phyloP scores from a whole-genome alignment of 37 sponge, comb jelly and placozoan species.

The Geodia barretti region DNA sequence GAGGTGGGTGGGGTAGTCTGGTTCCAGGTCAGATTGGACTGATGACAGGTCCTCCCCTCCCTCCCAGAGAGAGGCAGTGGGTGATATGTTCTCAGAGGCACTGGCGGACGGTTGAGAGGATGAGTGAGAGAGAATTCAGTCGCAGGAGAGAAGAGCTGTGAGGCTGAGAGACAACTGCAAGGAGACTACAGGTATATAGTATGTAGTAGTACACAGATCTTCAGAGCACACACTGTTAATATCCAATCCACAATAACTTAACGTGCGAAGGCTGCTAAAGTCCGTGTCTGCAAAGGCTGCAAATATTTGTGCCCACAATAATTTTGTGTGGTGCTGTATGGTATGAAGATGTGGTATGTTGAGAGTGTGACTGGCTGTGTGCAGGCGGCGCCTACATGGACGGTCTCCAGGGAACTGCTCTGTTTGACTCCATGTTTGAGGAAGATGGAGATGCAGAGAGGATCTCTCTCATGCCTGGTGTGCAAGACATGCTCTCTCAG shows the following conservation, averaged over 20 bases:
- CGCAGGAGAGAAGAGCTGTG: conserved; percentile 45
- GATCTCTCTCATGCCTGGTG: conserved; percentile 74
- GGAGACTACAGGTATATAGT: conserved; percentile 29
- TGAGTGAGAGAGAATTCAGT: conserved; percentile 67
- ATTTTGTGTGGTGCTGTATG: no score
- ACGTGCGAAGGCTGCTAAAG: no score
- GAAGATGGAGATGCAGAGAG: conserved; percentile 80
- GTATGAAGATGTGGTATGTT: no score
- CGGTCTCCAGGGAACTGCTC: conserved; percentile 56
- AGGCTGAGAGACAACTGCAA: conserved; percentile 18
- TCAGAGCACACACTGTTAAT: no score
- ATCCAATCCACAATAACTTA: no score
- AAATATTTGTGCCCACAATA: no score
- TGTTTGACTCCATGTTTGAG: conserved; percentile 78
- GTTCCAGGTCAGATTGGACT: no score
- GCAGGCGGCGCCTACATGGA: conserved; percentile 90
- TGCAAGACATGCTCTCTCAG: conserved; percentile 52
- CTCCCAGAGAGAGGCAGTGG: conserved; percentile 69
- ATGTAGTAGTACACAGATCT: neutral
- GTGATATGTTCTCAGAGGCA: conserved; percentile 44
- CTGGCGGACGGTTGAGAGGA: conserved; percentile 66
- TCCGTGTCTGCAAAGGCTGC: no score
- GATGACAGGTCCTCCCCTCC: no score
- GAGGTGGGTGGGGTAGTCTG: conserved; percentile 68
- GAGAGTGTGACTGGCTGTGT: no score